Evolutionary conservation across 2,888 invertebrate species (phyloP).

Genomic region (Girardia tigrina): DNA sequence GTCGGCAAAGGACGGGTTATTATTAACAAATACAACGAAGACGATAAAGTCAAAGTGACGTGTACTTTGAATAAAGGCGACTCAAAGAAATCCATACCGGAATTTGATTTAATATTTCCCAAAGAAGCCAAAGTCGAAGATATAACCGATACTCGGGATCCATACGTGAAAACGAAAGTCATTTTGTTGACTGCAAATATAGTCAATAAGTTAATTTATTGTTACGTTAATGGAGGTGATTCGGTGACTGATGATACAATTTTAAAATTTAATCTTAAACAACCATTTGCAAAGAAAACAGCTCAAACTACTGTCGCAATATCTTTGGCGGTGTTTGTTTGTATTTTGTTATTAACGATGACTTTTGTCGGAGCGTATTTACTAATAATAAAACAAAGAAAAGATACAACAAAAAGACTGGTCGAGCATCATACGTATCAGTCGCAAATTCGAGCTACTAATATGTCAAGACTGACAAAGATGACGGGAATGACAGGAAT

Average conservation of each 20-base stretch:
- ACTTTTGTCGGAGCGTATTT: neutral
- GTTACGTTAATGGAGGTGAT: neutral
- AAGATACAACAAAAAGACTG: neutral
- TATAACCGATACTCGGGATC: neutral
- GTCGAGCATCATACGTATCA: neutral
- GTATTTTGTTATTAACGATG: neutral
- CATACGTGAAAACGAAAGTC: neutral
- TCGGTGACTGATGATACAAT: neutral
- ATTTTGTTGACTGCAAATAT: neutral
- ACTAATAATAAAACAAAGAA: neutral
- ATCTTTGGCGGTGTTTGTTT: constrained; percentile 3
- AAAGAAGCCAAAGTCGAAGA: neutral
- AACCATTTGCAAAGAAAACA: neutral
- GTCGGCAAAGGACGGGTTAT: neutral
- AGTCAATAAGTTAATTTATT: neutral
- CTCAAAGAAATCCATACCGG: neutral
- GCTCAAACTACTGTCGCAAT: neutral
- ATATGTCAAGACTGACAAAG: no score
- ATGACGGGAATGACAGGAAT: no score
- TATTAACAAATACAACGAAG: constrained; percentile 5
- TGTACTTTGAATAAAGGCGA: constrained; percentile 1
- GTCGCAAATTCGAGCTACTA: neutral
- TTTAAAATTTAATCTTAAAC: neutral
- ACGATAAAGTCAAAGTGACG: neutral
- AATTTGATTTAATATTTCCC: neutral